Percentiles rank a stretch among this genome's conserved stretches.
These are phyloP conservation scores for Lordiphosa stackelbergi DNA, from an alignment of 1,140 invertebrate genomes.

Conservation along the genomic window DNA sequence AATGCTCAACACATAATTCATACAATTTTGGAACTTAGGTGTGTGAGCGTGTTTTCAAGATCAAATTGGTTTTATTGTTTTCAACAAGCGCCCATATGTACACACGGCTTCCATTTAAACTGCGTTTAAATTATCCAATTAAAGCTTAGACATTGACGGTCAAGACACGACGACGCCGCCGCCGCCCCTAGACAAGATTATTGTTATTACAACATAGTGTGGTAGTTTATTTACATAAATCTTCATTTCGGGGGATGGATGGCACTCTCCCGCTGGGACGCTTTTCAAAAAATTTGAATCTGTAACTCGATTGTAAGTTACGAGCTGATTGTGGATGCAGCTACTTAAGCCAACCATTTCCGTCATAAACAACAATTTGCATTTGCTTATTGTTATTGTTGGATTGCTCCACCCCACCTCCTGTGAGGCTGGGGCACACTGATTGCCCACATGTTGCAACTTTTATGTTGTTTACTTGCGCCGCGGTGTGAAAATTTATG, in stretches of 20 bases:
- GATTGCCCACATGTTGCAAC: slow-evolving; percentile 64
- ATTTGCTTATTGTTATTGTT: slow-evolving; percentile 52
- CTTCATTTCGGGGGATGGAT: slow-evolving; percentile 41
- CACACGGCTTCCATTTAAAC: slow-evolving; percentile 22
- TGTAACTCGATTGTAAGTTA: slow-evolving; percentile 52
- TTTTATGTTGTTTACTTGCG: slow-evolving; percentile 66
- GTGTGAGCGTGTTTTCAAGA: slow-evolving; percentile 59
- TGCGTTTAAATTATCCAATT: slow-evolving; percentile 66
- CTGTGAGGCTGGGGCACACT: slow-evolving; percentile 9
- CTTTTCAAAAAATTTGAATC: slow-evolving; percentile 21
- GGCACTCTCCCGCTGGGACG: slow-evolving; percentile 18
- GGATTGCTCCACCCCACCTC: not conserved
- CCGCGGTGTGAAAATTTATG: slow-evolving; percentile 58
- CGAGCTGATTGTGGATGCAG: slow-evolving; percentile 51
- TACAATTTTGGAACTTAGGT: slow-evolving; percentile 41
- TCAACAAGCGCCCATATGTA: slow-evolving; percentile 8
- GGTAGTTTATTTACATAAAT: slow-evolving; percentile 65
- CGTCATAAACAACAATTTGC: slow-evolving; percentile 57
- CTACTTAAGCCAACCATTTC: slow-evolving; percentile 50
- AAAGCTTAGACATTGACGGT: slow-evolving; percentile 34
- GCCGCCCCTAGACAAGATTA: slow-evolving; percentile 15
- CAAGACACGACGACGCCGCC: slow-evolving; percentile 17
- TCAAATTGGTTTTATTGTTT: slow-evolving; percentile 37
- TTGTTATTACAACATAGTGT: slow-evolving; percentile 38
- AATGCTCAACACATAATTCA: slow-evolving; percentile 39